A percentile compares a stretch with the other conserved stretches of the same genome.
These are phyloP conservation scores for Corella eumyota DNA, from an alignment of 23 tunicate species.

Conservation along the genomic window DNA sequence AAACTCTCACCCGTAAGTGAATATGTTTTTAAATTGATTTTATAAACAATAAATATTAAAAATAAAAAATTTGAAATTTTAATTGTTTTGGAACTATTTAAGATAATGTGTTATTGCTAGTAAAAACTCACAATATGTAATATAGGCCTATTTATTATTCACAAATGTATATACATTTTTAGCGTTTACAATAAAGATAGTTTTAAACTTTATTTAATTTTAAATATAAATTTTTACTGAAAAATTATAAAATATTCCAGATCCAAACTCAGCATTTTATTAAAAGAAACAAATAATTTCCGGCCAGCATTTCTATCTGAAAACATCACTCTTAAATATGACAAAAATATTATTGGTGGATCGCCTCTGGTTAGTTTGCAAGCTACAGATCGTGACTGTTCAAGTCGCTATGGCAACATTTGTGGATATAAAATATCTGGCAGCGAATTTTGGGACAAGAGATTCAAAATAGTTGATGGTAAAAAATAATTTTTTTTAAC, in stretches of 20 bases:
- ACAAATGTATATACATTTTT: too few relatives aligned
- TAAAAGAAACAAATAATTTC: conserved; percentile 15
- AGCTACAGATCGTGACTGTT: conserved; percentile 39
- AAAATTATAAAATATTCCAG: conserved; percentile 13
- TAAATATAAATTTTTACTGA: neutral
- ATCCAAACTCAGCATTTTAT: conserved; percentile 5
- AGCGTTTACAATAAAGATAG: neutral
- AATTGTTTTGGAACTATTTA: too few relatives aligned
- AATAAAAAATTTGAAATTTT: too few relatives aligned
- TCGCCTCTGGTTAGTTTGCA: conserved; percentile 18
- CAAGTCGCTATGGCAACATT: conserved; percentile 7
- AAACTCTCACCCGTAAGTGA: conserved; percentile 18
- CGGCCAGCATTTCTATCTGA: conserved; percentile 16
- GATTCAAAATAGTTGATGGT: too few relatives aligned
- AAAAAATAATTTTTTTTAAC: too few relatives aligned
- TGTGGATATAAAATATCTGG: conserved; percentile 13
- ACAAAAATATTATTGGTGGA: conserved; percentile 11
- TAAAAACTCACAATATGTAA: too few relatives aligned
- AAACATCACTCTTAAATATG: conserved; percentile 8
- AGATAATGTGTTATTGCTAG: too few relatives aligned
- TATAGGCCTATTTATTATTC: too few relatives aligned
- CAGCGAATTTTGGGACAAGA: too few relatives aligned
- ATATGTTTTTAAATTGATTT: too few relatives aligned
- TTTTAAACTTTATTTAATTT: conserved; percentile 3
- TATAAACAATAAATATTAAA: too few relatives aligned